phyloP scores from a whole-genome alignment of 2,113 vertebrate genomes.

The Lasiurus borealis region DNA sequence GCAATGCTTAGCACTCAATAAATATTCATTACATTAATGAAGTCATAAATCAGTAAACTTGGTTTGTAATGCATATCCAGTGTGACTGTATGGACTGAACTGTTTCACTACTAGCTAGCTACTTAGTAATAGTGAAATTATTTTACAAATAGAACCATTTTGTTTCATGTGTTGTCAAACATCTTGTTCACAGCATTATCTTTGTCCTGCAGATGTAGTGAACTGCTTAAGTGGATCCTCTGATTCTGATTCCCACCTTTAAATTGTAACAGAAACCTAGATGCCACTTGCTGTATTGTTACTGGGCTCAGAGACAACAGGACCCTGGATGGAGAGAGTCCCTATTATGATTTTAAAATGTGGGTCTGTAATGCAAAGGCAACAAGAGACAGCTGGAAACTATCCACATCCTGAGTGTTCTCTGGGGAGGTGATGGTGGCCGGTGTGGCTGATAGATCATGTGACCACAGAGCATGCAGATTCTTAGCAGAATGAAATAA shows the following conservation, averaged over 20 bases:
- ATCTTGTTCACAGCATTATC: not conserved
- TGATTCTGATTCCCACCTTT: constrained; percentile 10
- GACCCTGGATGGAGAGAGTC: constrained; percentile 21
- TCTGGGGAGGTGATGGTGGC: not conserved
- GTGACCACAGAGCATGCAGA: constrained; percentile 46
- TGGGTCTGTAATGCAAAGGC: constrained; percentile 49
- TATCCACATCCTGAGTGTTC: constrained; percentile 39
- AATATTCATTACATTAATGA: constrained; percentile 40
- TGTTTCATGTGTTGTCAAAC: constrained; percentile 25
- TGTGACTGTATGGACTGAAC: constrained; percentile 22
- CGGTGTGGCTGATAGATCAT: not conserved
- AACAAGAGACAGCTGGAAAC: constrained; percentile 55
- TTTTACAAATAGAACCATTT: constrained; percentile 17
- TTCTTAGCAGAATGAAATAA: constrained; percentile 62
- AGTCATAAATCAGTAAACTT: constrained; percentile 38
- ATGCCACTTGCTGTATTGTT: not conserved
- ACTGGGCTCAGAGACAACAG: constrained; percentile 10
- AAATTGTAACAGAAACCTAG: constrained; percentile 53
- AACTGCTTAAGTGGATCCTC: constrained; percentile 20
- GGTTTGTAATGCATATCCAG: not conserved
- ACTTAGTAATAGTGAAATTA: constrained; percentile 24
- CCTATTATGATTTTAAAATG: constrained; percentile 53
- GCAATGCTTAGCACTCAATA: constrained; percentile 20
- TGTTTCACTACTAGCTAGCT: constrained; percentile 11
- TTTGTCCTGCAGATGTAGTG: not conserved